A percentile compares a stretch with the other conserved stretches of the same genome.
phyloP scores from a whole-genome alignment of 2,888 invertebrate genomes.

The Cryptocheilus praepositus region DNA sequence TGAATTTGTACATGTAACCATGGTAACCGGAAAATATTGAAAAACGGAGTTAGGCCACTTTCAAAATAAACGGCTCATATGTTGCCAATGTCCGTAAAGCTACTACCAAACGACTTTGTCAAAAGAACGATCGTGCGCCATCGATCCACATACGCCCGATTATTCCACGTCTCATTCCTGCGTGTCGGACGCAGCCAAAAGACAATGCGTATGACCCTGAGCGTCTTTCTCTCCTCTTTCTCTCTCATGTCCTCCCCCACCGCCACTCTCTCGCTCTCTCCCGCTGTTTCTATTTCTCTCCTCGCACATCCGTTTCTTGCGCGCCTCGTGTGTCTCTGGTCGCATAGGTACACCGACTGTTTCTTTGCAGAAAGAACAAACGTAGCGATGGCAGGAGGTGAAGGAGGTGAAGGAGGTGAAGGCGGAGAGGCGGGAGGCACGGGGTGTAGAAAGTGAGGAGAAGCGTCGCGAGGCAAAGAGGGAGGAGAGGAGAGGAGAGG shows the following conservation, averaged over 20 bases:
- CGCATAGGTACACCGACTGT: constrained; percentile 39
- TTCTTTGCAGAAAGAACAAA: constrained; percentile 27
- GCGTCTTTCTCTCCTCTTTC: constrained; percentile 1
- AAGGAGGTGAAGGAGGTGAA: no score
- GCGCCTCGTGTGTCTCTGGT: constrained; percentile 37
- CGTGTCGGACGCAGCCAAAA: background rate
- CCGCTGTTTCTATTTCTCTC: background rate
- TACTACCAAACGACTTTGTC: no score
- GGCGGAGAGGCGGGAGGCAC: constrained; percentile 10
- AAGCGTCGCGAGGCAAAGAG: constrained; percentile 21
- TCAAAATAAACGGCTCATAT: no score
- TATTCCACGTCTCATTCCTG: no score
- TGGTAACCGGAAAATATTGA: no score
- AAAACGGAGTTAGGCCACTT: no score
- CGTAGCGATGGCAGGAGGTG: constrained; percentile 8
- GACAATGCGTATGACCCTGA: background rate
- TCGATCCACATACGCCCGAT: no score
- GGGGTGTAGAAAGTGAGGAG: constrained; percentile 51
- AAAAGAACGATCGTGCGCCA: no score
- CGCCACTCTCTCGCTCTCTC: background rate
- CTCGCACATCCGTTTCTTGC: no score
- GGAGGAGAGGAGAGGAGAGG: constrained; percentile 33
- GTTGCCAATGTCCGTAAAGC: no score
- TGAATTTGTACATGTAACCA: no score
- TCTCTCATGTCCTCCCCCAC: background rate